A percentile compares a stretch with the other conserved stretches of the same genome.
Conservation (phyloP, 2,888 invertebrate genomes). For the Cosmopolites sordidus region DNA sequence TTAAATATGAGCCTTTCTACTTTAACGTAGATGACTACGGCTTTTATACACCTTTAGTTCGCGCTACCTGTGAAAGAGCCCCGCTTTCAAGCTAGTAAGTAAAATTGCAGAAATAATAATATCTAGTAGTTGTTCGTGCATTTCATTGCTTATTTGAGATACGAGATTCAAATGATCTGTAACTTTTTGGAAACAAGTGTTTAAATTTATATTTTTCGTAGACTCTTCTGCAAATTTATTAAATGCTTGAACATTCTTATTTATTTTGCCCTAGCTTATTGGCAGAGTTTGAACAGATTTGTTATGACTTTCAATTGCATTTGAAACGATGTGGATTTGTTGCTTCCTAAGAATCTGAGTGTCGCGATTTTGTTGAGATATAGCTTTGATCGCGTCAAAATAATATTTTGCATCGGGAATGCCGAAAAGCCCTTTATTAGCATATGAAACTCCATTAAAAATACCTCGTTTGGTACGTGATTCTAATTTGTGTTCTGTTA, state of each 20-base stretch:
- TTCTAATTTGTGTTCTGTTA: conserved; percentile 8
- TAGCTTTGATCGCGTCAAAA: conserved; percentile 6
- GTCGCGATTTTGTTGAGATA: conserved; percentile 8
- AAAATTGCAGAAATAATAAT: too few species aligned
- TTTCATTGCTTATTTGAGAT: too few species aligned
- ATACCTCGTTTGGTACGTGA: conserved; percentile 9
- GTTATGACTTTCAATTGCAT: conserved; percentile 30
- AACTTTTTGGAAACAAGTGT: too few species aligned
- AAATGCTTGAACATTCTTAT: conserved; percentile 15
- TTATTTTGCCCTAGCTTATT: conserved; percentile 21
- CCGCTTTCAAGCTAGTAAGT: too few species aligned
- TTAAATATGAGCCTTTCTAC: too few species aligned
- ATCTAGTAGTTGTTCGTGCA: too few species aligned
- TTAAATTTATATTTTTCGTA: too few species aligned
- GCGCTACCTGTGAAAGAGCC: too few species aligned
- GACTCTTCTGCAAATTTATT: too few species aligned
- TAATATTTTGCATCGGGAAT: conserved; percentile 18
- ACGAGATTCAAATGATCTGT: too few species aligned
- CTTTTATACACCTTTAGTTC: too few species aligned
- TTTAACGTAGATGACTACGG: too few species aligned
- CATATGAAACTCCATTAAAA: conserved; percentile 20
- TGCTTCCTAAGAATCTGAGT: conserved; percentile 27
- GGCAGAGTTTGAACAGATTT: conserved; percentile 19
- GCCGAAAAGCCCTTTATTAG: conserved; percentile 21
- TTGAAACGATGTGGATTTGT: conserved; percentile 30